Evolutionary conservation across 2,888 invertebrate species (phyloP), one percentile per base, ranked within the genome.

Genomic region (Amblyteles armatorius): DNA sequence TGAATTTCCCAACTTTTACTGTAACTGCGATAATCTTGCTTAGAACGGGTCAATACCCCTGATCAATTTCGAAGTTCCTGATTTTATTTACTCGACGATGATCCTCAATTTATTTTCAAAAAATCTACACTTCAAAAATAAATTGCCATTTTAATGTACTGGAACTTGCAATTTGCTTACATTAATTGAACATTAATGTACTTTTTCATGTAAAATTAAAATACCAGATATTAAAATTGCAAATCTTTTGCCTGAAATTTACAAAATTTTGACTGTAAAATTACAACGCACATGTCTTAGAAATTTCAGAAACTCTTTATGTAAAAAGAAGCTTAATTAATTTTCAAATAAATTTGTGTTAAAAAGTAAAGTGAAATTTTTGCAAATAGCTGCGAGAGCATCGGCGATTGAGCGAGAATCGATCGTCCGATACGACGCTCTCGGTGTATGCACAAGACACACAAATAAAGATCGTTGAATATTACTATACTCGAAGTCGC

Each of bases 341-440:
- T 36, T 36, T 9, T 9, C 9, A 36, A 9, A 22, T 22, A 22
- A 22, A 22, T 22, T 22, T 22, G 22, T 33, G 5, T 5, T 0
- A 36, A 36, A 36, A 7, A 36, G 36, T 36, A 0, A 7, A 7
- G 36, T 36, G 1, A 36, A 36, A 36, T 7, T 36, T 36, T 40
- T 40, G 9, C 11, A 40, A 40, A 40, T 9, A 40, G 9, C 16
- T 16, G 13, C 57, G 76, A 40, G 19, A 55, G 11, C 50, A 71
- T 71, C 52, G 44, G 55, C 11, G 57, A 82, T 82, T 50, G 40
- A 44, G 57, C 44, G 7, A 11, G 60, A 48, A 80, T 80, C 80
- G 19, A 72, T 67, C 44, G 71, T 76, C 16, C 76, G 71, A 67
- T 71, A 65, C 52, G 52, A 60, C 13, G 22, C 11, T 22, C 13